phyloP scores from a whole-genome alignment of 2,113 vertebrate species.

The Panurus biarmicus region DNA sequence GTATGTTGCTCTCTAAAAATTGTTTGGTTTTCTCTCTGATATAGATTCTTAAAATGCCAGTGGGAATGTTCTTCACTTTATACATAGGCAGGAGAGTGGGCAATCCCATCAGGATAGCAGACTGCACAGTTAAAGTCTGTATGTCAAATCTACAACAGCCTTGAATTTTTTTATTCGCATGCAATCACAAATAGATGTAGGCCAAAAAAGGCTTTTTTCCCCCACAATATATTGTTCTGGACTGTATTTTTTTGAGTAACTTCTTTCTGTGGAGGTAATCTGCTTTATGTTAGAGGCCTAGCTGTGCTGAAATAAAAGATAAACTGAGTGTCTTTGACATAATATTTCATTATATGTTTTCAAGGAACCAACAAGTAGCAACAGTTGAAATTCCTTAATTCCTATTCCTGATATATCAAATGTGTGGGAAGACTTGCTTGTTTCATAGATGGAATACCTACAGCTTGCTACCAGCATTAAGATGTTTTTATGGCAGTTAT shows the following conservation, averaged over 20 bases:
- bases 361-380: not conserved
- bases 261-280: not conserved
- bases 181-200: not conserved
- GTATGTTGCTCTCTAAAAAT: not conserved
- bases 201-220: not conserved
- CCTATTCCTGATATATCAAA: not conserved
- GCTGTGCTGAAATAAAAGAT: not conserved
- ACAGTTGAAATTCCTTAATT: not conserved
- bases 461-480: not conserved
- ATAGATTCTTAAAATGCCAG: not conserved
- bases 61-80: not conserved
- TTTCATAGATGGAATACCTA: not conserved
- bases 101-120: not conserved
- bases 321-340: not conserved
- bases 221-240: not conserved
- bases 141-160: not conserved
- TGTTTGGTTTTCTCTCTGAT: not conserved
- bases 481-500: not conserved
- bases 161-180: not conserved
- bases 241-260: not conserved
- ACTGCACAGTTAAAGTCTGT: not conserved
- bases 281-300: not conserved
- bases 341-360: not conserved
- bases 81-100: not conserved
- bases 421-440: not conserved